A percentile compares a stretch with the other conserved stretches of the same genome.
Evolutionary conservation across 2,888 invertebrate species (phyloP).

Genomic region (Leucophora obtusa): DNA sequence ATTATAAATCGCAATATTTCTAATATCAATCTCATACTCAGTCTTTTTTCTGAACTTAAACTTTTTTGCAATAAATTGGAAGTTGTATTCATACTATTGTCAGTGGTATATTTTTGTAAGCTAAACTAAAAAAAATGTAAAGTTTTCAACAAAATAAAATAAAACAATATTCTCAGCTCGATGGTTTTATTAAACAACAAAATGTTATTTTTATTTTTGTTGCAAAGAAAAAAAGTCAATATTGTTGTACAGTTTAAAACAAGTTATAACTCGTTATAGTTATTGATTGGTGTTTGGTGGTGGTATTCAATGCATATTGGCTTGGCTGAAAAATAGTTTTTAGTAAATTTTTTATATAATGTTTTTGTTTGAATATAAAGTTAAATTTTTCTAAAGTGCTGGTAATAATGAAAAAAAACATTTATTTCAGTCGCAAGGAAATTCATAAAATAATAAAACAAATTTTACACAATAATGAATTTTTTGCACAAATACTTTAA

Average conservation of each 20-base stretch:
- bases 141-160: background rate
- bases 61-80: background rate
- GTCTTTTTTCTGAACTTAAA: background rate
- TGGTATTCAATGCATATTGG: background rate
- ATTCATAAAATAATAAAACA: too few species aligned
- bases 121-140: background rate
- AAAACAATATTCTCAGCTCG: background rate
- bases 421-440: too few species aligned
- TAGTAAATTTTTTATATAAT: too few species aligned
- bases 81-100: background rate
- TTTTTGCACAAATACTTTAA: too few species aligned
- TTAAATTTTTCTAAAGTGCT: too few species aligned
- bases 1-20: background rate
- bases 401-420: too few species aligned
- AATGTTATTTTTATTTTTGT: background rate
- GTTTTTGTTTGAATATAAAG: too few species aligned
- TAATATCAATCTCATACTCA: too few species aligned
- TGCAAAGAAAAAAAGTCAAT: background rate
- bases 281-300: conserved; percentile 22
- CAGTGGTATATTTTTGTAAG: background rate
- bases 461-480: too few species aligned
- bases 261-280: conserved; percentile 35
- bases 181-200: background rate
- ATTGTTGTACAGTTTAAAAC: conserved; percentile 30
- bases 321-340: too few species aligned